A percentile compares a stretch with the other conserved stretches of the same genome.
Evolutionary conservation across 2,113 vertebrate species (phyloP).

Genomic region (Uria aalge): DNA sequence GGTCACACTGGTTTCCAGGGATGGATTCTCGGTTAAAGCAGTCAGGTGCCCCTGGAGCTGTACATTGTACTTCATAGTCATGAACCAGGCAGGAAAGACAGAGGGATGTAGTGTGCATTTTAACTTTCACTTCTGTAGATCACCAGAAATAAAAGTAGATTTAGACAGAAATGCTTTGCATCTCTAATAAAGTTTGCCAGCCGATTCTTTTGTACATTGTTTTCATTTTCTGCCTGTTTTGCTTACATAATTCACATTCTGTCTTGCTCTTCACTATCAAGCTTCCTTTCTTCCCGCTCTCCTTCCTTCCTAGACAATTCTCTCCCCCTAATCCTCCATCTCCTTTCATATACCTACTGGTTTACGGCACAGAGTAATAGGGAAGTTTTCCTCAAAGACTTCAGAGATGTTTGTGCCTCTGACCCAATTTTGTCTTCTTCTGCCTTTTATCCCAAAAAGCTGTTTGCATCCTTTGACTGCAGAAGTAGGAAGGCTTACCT

Average conservation of each 20-base stretch:
- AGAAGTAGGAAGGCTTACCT: not conserved
- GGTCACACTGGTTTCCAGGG: not conserved
- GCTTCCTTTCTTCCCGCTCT: not conserved
- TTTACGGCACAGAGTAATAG: not conserved
- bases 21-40: not conserved
- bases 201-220: not conserved
- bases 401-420: not conserved
- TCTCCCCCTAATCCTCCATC: not conserved
- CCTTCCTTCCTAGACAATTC: not conserved
- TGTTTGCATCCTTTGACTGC: not conserved
- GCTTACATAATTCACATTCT: not conserved
- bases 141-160: not conserved
- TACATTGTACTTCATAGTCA: fast-evolving
- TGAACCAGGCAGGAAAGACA: fast-evolving
- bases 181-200: not conserved
- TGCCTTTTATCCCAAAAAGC: not conserved
- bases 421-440: not conserved
- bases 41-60: not conserved
- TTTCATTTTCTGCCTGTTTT: not conserved
- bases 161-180: not conserved
- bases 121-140: not conserved
- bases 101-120: not conserved
- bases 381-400: not conserved
- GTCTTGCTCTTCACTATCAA: not conserved
- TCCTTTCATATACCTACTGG: not conserved